Conservation (phyloP, 2,888 invertebrate genomes). For the Oeneis ivallda region DNA sequence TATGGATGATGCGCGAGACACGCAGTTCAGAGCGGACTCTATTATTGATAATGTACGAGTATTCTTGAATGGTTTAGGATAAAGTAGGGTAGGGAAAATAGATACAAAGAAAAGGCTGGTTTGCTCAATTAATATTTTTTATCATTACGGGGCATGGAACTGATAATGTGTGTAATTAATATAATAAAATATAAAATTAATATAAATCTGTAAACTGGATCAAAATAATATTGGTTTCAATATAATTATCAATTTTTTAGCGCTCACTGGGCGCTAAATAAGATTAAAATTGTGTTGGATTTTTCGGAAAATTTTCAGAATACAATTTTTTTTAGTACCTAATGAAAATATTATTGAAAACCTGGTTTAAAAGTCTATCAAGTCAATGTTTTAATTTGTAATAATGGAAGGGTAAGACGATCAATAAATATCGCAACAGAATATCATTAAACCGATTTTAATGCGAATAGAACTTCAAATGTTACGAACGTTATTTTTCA, state of each 20-base stretch:
- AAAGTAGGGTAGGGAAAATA: neutral
- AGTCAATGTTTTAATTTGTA: neutral
- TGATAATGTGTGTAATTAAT: constrained; percentile 3
- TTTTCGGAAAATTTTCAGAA: no score
- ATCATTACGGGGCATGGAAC: constrained; percentile 2
- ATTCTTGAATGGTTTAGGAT: neutral
- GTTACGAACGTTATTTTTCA: no score
- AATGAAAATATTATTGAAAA: neutral
- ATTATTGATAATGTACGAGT: neutral
- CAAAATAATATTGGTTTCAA: no score
- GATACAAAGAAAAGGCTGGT: constrained; percentile 12
- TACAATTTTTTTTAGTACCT: no score
- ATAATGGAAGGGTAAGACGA: neutral
- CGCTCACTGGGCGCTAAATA: no score
- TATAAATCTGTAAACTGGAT: no score
- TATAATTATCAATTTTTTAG: no score
- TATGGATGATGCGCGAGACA: no score
- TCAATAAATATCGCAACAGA: neutral
- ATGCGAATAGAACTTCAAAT: neutral
- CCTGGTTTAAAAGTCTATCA: neutral
- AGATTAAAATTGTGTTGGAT: no score
- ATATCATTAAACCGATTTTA: neutral
- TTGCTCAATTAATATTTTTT: constrained; percentile 16
- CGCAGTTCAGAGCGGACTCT: no score
- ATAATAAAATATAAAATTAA: neutral